A percentile compares a stretch with the other conserved stretches of the same genome.
Evolutionary conservation across 2,113 vertebrate genomes (phyloP).

Genomic region (Opisthocomus hoazin): DNA sequence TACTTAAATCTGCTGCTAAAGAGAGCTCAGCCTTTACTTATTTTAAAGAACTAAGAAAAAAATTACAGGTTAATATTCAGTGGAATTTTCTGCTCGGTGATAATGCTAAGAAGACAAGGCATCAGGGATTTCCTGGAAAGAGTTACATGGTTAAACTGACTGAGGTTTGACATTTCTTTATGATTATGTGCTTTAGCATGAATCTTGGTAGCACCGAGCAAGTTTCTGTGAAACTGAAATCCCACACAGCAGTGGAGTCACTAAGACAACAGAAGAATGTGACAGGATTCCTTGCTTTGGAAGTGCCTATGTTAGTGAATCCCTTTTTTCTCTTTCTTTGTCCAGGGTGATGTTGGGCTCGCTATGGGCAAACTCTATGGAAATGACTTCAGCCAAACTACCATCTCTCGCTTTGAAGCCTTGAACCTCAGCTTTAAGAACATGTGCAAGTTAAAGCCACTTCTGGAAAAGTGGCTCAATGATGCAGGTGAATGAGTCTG

Average conservation of each 20-base stretch:
- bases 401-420: constrained; percentile 99
- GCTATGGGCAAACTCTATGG: constrained; percentile 99
- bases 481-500: constrained; percentile 89
- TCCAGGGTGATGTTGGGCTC: constrained; percentile 96
- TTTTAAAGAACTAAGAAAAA: background rate
- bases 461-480: constrained; percentile 99
- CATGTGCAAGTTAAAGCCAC: constrained; percentile 99
- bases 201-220: background rate
- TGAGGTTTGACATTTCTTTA: constrained; percentile 1
- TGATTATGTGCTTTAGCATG: background rate
- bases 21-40: background rate
- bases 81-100: background rate
- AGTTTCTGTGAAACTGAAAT: background rate
- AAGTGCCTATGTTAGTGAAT: constrained; percentile 49
- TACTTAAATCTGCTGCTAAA: background rate
- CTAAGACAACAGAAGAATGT: background rate
- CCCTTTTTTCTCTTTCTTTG: constrained; percentile 50
- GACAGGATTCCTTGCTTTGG: constrained; percentile 45
- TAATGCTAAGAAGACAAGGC: background rate
- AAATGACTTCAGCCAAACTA: constrained; percentile 99
- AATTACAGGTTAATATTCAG: background rate
- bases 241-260: background rate
- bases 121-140: background rate
- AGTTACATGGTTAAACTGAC: background rate
- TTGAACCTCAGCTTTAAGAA: constrained; percentile 99